Percentiles rank a stretch among this genome's conserved stretches.
Conservation (phyloP, 2,797 vertebrate genomes). For the Fratercula arctica region DNA sequence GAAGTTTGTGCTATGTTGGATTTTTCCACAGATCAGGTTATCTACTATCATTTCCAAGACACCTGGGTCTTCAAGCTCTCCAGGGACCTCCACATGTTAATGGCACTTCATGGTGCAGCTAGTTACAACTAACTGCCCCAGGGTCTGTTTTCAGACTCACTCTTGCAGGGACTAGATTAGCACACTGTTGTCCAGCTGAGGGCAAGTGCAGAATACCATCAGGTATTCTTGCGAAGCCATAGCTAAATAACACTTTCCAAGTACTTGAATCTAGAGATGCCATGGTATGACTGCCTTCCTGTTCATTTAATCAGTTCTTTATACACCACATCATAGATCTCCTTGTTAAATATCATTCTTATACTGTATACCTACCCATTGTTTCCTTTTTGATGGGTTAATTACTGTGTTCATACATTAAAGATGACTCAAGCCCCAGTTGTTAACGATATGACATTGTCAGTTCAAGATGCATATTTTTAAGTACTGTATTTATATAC, state of each 20-base stretch:
- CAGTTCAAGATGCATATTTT: background rate
- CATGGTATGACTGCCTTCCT: background rate
- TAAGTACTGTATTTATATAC: background rate
- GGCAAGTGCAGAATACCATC: background rate
- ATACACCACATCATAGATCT: rapidly evolving
- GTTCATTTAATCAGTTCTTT: background rate
- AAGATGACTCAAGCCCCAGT: too few relatives aligned
- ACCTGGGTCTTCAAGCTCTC: background rate
- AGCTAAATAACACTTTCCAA: background rate
- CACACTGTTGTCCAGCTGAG: rapidly evolving
- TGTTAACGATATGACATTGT: background rate
- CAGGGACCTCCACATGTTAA: background rate
- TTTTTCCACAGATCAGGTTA: background rate
- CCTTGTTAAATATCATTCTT: background rate
- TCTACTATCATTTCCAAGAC: background rate
- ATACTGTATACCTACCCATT: background rate
- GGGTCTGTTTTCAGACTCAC: background rate
- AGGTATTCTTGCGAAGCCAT: background rate
- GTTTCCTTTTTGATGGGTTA: background rate
- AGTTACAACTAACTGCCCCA: background rate
- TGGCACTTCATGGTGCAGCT: too few relatives aligned
- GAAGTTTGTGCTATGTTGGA: background rate
- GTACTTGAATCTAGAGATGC: background rate
- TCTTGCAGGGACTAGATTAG: background rate
- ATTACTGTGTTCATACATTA: background rate